phyloP scores from a whole-genome alignment of 2,888 invertebrate species.

The Micropterix aruncella region DNA sequence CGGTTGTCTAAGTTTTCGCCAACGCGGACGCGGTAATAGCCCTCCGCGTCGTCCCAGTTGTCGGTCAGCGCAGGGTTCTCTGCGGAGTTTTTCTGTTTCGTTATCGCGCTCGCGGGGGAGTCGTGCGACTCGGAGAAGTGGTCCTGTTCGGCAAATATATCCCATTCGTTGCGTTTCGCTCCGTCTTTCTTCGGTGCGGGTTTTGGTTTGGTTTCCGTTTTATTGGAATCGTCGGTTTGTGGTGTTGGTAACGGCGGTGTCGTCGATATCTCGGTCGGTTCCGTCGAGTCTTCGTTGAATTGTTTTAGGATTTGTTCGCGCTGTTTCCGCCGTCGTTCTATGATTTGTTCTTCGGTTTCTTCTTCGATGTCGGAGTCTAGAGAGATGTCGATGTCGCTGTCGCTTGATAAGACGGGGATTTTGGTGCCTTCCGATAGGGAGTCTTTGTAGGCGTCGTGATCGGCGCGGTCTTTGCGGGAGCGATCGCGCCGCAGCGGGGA shows the following conservation, averaged over 20 bases:
- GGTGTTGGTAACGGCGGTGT: not conserved
- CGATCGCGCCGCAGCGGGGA: conserved; percentile 21
- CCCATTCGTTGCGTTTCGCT: conserved; percentile 54
- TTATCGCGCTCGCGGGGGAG: conserved; percentile 10
- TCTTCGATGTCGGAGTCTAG: conserved; percentile 71
- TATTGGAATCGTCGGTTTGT: not conserved
- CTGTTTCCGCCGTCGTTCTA: conserved; percentile 75
- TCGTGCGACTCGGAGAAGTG: conserved; percentile 62
- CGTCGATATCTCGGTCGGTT: not conserved
- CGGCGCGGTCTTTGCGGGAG: conserved; percentile 21
- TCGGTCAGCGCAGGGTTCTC: conserved; percentile 92
- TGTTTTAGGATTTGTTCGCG: conserved; percentile 71
- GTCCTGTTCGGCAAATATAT: conserved; percentile 88
- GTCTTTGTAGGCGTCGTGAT: conserved; percentile 28
- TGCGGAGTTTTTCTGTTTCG: conserved; percentile 26
- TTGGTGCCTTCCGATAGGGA: conserved; percentile 71
- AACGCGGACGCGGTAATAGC: conserved; percentile 93
- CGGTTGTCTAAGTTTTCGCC: conserved; percentile 86
- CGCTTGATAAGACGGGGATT: conserved; percentile 50
- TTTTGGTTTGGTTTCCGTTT: conserved; percentile 8
- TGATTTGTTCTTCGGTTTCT: conserved; percentile 87
- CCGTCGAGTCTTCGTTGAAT: not conserved
- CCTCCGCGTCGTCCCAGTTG: conserved; percentile 99
- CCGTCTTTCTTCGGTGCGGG: conserved; percentile 18
- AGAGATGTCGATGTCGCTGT: conserved; percentile 58